Base-by-base conservation (phyloP, 2,113 vertebrate species). In the Trogon surrucura region DNA sequence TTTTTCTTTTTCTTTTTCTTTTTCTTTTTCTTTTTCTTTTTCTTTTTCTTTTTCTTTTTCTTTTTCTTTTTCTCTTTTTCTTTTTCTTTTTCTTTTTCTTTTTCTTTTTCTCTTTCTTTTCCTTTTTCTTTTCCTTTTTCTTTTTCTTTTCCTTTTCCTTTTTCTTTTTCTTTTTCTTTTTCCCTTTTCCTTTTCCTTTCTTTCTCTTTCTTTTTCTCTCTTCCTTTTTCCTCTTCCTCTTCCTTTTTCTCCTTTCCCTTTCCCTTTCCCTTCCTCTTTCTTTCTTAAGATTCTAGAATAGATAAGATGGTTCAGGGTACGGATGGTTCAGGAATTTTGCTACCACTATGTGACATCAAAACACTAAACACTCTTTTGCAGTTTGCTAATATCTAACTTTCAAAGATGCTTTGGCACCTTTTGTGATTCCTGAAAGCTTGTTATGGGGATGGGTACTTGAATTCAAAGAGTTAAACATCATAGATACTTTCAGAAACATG, bases 121-220 rank as follows among this genome's bases (percentile, higher is more conserved):
- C 15, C 19, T 8, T 2, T 3, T 17, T 11, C 14, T 5, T 12
- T 16, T 1, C 13, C 16, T 22, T 16, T 34, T 4, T 3, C 11
- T 19, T 36, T 36, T 36, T 36, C 36, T 36, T 36, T 36, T 5
- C 13, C 26, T 36, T 11, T 70, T 20, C 4, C 2, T 36, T 7
- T 9, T 4, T 10, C 2, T 27, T 2, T 20, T 20, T 6, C 18
- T 22, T 15, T 70, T 20, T 4, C 2, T 36, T 7, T 9, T 4
- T 10, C 2, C 23, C 2, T 20, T 20, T 70, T 20, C 4, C 2
- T 36, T 7, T 9, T 4, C 8, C 1, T 27, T 2, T 20, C 16
- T 25, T 25, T 13, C 7, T 4, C 15, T 25, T 51, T 8, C 5
- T 3, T 16, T n/a, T 64, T 4, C 2, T 9, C 18, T 57, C 1